Conservation (phyloP, 2,113 vertebrate genomes). For the Emberiza fucata region DNA sequence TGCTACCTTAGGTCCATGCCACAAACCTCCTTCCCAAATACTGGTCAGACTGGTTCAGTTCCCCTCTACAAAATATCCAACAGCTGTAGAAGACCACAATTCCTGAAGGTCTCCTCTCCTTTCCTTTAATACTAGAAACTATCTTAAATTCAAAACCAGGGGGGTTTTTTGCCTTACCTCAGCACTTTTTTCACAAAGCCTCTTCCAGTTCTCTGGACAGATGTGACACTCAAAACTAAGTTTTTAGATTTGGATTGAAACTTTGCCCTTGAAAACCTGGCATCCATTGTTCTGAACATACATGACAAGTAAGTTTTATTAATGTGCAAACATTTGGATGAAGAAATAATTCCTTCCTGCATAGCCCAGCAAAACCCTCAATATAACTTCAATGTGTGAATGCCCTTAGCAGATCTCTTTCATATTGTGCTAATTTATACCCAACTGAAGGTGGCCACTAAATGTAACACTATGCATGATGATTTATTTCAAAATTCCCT, state of each 20-base stretch:
- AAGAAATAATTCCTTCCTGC: not conserved
- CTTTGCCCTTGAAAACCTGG: not conserved
- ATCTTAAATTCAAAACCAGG: not conserved
- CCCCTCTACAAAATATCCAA: not conserved
- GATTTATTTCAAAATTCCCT: not conserved
- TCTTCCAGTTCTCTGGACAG: not conserved
- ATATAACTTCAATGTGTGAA: not conserved
- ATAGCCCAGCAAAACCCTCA: not conserved
- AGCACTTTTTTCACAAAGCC: not conserved
- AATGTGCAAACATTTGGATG: not conserved
- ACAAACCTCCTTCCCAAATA: not conserved
- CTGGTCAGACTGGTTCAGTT: not conserved
- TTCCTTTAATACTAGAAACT: not conserved
- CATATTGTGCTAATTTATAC: not conserved
- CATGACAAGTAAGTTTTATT: not conserved
- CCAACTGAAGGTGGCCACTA: not conserved
- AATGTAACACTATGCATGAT: not conserved
- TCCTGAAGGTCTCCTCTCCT: not conserved
- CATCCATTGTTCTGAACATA: not conserved
- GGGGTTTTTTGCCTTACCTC: not conserved
- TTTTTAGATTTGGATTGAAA: not conserved
- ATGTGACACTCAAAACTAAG: not conserved
- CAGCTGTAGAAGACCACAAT: not conserved
- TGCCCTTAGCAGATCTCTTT: not conserved
- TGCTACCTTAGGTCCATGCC: not conserved